Conservation (phyloP, 1,140 invertebrate genomes). For the Eumaeus atala region DNA sequence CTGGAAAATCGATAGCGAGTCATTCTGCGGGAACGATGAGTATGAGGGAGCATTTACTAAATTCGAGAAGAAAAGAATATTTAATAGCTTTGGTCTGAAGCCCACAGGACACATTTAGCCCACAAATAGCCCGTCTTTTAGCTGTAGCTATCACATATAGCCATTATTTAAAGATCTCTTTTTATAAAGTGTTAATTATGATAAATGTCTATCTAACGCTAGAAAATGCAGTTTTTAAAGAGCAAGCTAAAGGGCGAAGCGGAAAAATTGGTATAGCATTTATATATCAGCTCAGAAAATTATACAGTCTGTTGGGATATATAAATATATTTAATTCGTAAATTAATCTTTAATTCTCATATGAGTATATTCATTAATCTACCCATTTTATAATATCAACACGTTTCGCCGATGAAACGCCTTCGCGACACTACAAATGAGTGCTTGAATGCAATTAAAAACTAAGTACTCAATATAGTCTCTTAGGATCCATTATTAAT, state of each 20-base stretch:
- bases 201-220: not conserved
- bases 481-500: constrained; percentile 24
- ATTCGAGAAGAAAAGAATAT: constrained; percentile 8
- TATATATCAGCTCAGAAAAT: too few relatives aligned
- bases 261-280: too few relatives aligned
- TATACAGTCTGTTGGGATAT: too few relatives aligned
- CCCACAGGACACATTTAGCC: constrained; percentile 15
- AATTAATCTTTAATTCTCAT: too few relatives aligned
- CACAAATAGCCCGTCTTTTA: constrained; percentile 13
- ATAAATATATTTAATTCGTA: too few relatives aligned
- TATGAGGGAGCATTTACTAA: constrained; percentile 15
- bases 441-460: constrained; percentile 1
- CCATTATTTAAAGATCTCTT: constrained; percentile 16
- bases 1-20: not conserved
- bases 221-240: constrained; percentile 11
- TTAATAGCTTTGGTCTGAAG: constrained; percentile 15
- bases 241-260: too few relatives aligned
- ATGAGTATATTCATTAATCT: too few relatives aligned
- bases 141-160: constrained; percentile 16
- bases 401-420: not conserved
- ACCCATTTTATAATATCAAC: too few relatives aligned
- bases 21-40: not conserved
- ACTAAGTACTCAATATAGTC: constrained; percentile 7
- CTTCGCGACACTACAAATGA: constrained; percentile 2
- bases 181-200: constrained; percentile 8